Base-by-base conservation (phyloP, 2,888 invertebrate species). In the Eupelmus urozonus region DNA sequence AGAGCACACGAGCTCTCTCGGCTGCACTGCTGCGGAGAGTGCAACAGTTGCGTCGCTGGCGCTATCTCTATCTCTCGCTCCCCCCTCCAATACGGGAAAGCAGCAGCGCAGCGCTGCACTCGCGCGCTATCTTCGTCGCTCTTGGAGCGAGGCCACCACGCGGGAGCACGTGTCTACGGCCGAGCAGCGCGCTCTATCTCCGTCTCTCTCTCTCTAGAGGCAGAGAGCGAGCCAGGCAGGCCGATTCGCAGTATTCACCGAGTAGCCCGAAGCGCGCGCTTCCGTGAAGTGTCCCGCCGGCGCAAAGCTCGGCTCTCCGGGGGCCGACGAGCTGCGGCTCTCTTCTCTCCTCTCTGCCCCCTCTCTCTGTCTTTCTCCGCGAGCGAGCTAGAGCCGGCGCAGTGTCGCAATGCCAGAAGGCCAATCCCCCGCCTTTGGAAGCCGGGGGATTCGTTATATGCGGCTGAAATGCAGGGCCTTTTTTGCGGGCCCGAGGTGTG, bases 351-450 rank as follows among this genome's bases (percentile, higher is more conserved):
- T n/a, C n/a, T n/a, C n/a, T n/a, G n/a, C n/a, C n/a, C n/a, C n/a
- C n/a, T n/a, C n/a, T n/a, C n/a, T n/a, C n/a, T n/a, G n/a, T n/a
- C n/a, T n/a, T n/a, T n/a, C n/a, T n/a, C n/a, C n/a, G n/a, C n/a
- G n/a, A 49, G 49, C 20, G 45, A 9, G 42, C 20, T 25, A n/a
- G 18, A 11, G 66, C 29, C 2, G 71, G 59, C 74, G 74, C 76
- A 84, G 85, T 88, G 87, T 88, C 86, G 88, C 88, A 88, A 88
- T 85, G 86, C 86, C 85, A 88, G 88, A 88, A 88, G 88, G 87
- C 88, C 88, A 87, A 87, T 85, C 87, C 87, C 86, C 86, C 57
- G 23, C 16, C 9, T 51, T 34, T n/a, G 20, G 34, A 34, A 7
- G 11, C 49, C 40, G 40, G 40, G 11, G 40, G 40, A 40, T 4